phyloP scores from a whole-genome alignment of 2,797 vertebrate species.

The Emys orbicularis region DNA sequence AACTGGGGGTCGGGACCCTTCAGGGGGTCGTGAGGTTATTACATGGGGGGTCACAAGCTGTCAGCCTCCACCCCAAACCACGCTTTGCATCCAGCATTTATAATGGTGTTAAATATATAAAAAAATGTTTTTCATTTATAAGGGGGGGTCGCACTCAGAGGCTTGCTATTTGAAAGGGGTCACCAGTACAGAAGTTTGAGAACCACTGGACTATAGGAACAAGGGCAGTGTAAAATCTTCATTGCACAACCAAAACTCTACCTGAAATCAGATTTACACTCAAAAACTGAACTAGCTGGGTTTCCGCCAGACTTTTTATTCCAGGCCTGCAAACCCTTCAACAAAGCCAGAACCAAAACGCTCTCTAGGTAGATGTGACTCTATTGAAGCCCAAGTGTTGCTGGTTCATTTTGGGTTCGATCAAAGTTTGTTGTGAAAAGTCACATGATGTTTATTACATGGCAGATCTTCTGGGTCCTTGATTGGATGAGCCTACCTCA shows the following conservation, averaged over 20 bases:
- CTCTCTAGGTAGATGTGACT: neutral
- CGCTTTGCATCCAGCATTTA: too few relatives aligned
- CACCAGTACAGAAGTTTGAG: too few relatives aligned
- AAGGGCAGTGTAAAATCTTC: neutral
- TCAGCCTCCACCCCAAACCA: too few relatives aligned
- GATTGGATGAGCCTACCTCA: neutral
- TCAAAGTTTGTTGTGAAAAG: neutral
- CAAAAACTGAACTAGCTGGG: neutral
- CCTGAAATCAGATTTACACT: neutral
- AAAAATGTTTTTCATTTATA: too few relatives aligned
- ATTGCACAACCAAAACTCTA: neutral
- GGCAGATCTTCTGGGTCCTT: neutral
- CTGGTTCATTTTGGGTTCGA: neutral
- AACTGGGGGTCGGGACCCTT: too few relatives aligned
- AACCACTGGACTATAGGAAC: neutral
- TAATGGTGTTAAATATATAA: too few relatives aligned
- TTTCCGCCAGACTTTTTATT: neutral
- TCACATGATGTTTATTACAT: neutral
- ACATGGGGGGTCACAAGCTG: too few relatives aligned
- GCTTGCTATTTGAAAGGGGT: too few relatives aligned
- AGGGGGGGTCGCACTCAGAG: too few relatives aligned
- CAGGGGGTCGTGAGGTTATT: too few relatives aligned
- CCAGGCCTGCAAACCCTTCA: neutral
- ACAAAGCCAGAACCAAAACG: neutral
- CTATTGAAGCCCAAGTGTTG: neutral